Percentiles rank a stretch among this genome's conserved stretches.
phyloP scores from a whole-genome alignment of 92 coral and sea anemone genomes.

The Hydrozoanthus gracilis region DNA sequence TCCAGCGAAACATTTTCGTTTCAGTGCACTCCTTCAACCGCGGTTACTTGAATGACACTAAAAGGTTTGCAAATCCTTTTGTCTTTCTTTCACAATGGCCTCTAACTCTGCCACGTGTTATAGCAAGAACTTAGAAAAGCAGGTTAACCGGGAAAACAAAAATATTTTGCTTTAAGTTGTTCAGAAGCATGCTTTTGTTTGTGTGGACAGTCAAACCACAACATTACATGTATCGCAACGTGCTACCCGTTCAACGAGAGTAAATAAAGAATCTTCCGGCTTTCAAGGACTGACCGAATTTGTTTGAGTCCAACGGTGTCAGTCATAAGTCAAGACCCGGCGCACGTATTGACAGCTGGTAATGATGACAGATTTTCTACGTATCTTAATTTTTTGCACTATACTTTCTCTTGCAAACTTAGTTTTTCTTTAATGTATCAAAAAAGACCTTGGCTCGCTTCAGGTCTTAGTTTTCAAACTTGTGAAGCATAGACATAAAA shows the following conservation, averaged over 20 bases:
- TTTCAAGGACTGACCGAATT: background rate
- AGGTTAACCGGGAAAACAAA: slow-evolving; percentile 20
- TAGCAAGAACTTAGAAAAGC: background rate
- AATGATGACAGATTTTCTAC: too few relatives aligned
- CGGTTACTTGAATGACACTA: slow-evolving; percentile 2
- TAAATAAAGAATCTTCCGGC: background rate
- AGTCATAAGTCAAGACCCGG: too few relatives aligned
- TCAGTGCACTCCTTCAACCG: too few relatives aligned
- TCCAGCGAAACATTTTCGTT: slow-evolving; percentile 28
- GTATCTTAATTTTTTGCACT: too few relatives aligned
- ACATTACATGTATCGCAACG: slow-evolving; percentile 26
- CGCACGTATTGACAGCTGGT: too few relatives aligned
- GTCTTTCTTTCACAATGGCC: background rate
- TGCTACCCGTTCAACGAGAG: background rate
- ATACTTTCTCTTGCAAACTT: too few relatives aligned
- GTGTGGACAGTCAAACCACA: slow-evolving; percentile 16
- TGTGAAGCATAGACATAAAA: too few relatives aligned
- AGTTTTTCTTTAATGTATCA: too few relatives aligned
- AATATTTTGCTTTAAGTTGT: background rate
- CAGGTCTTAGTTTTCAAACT: too few relatives aligned
- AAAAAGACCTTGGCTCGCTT: too few relatives aligned
- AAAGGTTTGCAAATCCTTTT: background rate
- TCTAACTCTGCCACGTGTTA: slow-evolving; percentile 31
- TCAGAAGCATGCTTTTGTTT: background rate
- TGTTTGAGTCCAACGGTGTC: too few relatives aligned